A percentile compares a stretch with the other conserved stretches of the same genome.
phyloP scores from a whole-genome alignment of 2,113 vertebrate species.

The Lethenteron camtschaticum region DNA sequence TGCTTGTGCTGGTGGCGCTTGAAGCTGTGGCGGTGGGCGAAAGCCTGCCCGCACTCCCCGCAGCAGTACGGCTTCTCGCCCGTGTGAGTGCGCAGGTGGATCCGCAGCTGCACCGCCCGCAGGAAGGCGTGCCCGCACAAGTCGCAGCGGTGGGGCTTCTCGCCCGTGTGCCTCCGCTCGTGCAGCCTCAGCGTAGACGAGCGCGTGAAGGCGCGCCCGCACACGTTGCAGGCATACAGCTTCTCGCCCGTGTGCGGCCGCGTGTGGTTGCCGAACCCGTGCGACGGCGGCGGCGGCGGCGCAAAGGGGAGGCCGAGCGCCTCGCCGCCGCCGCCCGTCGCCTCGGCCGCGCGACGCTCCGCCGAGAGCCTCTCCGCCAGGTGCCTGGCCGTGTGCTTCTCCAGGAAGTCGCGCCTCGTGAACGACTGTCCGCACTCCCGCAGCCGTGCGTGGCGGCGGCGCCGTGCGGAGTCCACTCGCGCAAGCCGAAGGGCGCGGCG shows the following conservation, averaged over 20 bases:
- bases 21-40: neutral
- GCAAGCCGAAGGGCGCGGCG: too few relatives aligned
- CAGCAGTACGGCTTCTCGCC: neutral
- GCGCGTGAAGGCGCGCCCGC: neutral
- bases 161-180: neutral
- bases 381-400: too few relatives aligned
- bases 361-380: too few relatives aligned
- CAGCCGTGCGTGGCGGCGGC: too few relatives aligned
- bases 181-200: neutral
- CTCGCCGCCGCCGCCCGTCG: too few relatives aligned
- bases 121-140: neutral
- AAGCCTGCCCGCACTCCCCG: neutral
- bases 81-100: neutral
- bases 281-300: too few relatives aligned
- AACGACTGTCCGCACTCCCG: too few relatives aligned
- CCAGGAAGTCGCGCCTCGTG: too few relatives aligned
- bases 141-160: neutral
- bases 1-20: too few relatives aligned
- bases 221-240: neutral
- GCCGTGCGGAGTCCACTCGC: too few relatives aligned
- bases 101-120: neutral
- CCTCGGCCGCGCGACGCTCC: too few relatives aligned
- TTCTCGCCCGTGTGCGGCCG: neutral
- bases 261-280: constrained; percentile 23
- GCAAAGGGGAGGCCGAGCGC: too few relatives aligned